Base-by-base conservation (phyloP, 2,113 vertebrate genomes). In the Nycticorax nycticorax region DNA sequence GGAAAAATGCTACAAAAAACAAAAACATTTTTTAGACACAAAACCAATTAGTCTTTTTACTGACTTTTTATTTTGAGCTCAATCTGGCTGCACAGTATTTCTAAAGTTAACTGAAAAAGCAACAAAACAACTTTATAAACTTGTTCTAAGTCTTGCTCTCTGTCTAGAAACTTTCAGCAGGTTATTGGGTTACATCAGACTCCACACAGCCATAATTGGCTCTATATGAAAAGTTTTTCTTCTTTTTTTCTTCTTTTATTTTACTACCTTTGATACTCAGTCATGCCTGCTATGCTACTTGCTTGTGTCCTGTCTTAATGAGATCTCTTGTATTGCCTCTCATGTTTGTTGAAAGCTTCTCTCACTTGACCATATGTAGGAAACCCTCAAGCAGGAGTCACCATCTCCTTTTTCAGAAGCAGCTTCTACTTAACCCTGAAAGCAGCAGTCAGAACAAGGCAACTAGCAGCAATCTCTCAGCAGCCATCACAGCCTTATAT, bases 171-270 rank as follows among this genome's bases (percentile, higher is more conserved):
- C 15, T 62, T 77, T 45, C 50, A 57, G 20, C 20, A 74, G 21
- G 12, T 66, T 92, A 84, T 69, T 62, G 14, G 18, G 13, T 69
- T 71, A 8, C 6, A 22, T 76, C 10, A 41, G 18, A 50, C 22
- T 32, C 12, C 18, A 62, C 7, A 57, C 8, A 66, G 21, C 3
- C 16, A 5, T 63, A 76, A 56, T 0, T 33, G 4, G 3, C 14
- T 91, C 14, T 27, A 10, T 35, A 50, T 21, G 8, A 79, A 63
- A 71, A 63, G 0, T 26, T 52, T 35, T 48, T 39, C 2, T 22
- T 20, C 8, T 20, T 35, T 48, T 56, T 15, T 43, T 17, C 0
- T 30, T 71, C 9, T 33, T 85, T 64, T 37, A 3, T 72, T 88
- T 89, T 86, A 20, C 22, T 76, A 17, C 20, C 11, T 73, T 63